Base-by-base conservation (phyloP, 1,140 invertebrate genomes). In the Cydia pomonella region DNA sequence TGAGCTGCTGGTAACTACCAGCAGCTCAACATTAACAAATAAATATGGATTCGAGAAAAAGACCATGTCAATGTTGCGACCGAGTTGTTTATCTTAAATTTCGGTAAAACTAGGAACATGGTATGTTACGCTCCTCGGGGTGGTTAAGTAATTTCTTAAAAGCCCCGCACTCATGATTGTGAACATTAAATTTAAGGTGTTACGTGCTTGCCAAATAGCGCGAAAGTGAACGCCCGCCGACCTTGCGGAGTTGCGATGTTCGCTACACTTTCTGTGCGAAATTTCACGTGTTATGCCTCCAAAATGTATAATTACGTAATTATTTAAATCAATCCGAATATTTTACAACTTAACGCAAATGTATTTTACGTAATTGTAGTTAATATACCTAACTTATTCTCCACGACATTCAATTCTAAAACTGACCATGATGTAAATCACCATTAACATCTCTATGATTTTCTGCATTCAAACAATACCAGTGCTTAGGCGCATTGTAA, bases 141-240 rank as follows among this genome's bases (percentile, higher is more conserved):
- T 41, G 64, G 64, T 69, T 38, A 41, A 69, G 64, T 41, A 41
- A 69, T 38, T 9, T 38, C 64, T 69, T 69, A 33, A 69, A 69
- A 69, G 63, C 63, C 25, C 13, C 25, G 27, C 63, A 69, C 29
- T 69, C 27, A 33, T 69, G 64, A 69, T 59, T 23, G 29, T n/a
- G 64, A 38, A 10, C 64, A 69, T 69, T 16, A 69, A 69, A 69
- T 33, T 69, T 69, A 69, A 69, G 64, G 64, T 69, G 64, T 69
- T 33, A 66, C 63, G 64, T 69, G 64, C 29, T 69, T 69, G 29
- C 33, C 64, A 69, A 69, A 69, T 69, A 69, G n/a, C 64, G 29
- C 27, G 64, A 69, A 69, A 69, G 64, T 69, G 64, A 69, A 33
- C 64, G 64, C 29, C 29, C 29, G 29, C n/a, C 64, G 64, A 69